A percentile compares a stretch with the other conserved stretches of the same genome.
Conservation (phyloP, 2,113 vertebrate species). For the Heliornis fulica region DNA sequence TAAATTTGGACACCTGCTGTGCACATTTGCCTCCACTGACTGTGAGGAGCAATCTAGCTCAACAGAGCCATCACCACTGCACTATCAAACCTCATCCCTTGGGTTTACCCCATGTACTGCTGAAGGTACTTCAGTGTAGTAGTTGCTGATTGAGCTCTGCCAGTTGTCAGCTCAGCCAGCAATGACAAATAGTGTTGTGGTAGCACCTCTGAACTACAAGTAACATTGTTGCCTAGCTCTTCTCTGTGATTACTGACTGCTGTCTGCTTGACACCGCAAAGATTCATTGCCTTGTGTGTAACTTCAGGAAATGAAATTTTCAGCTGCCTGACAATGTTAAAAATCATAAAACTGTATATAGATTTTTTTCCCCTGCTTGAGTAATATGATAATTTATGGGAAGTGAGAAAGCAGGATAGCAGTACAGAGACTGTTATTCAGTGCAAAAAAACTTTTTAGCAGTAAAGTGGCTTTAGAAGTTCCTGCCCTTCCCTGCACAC, state of each 20-base stretch:
- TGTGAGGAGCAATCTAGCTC: neutral
- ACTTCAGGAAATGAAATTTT: neutral
- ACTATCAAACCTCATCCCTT: neutral
- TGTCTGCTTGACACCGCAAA: neutral
- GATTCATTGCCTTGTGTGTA: neutral
- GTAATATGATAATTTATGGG: neutral
- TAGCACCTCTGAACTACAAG: neutral
- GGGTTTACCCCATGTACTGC: neutral
- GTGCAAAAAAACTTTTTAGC: neutral
- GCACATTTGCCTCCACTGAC: neutral
- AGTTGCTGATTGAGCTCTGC: neutral
- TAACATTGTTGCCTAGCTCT: neutral
- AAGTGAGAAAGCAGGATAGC: neutral
- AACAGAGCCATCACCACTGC: neutral
- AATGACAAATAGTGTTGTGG: neutral
- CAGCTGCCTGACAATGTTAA: neutral
- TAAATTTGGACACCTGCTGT: neutral
- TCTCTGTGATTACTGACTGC: neutral
- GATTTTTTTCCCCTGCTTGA: neutral
- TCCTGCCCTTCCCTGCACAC: neutral
- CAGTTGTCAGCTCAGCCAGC: neutral
- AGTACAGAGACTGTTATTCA: neutral
- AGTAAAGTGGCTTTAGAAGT: neutral
- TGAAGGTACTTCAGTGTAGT: neutral
- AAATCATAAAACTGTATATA: neutral